Percentiles rank a stretch among this genome's conserved stretches.
phyloP scores from a whole-genome alignment of 2,888 invertebrate species.

The Nomada fucata region DNA sequence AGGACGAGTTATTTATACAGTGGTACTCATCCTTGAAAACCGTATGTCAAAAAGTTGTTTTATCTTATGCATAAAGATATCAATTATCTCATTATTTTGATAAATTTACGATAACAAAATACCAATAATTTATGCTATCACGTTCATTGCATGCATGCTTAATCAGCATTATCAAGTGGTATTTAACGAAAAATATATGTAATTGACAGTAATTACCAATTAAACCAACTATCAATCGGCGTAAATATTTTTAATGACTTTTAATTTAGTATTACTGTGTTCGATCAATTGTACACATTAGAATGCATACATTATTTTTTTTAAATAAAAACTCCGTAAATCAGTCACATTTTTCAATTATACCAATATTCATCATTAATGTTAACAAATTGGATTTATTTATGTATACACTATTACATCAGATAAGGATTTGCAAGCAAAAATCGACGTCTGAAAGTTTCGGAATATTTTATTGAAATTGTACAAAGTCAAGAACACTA shows the following conservation, averaged over 20 bases:
- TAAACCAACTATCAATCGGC: constrained; percentile 12
- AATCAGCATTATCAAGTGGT: background rate
- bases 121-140: background rate
- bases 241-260: background rate
- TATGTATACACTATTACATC: background rate
- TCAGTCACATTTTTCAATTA: no score
- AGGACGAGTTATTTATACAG: constrained; percentile 23
- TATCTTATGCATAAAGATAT: constrained; percentile 9
- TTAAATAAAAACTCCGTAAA: no score
- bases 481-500: constrained; percentile 34
- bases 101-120: background rate
- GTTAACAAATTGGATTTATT: no score
- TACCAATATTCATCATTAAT: no score
- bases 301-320: no score
- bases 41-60: background rate
- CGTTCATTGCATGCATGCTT: background rate
- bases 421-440: background rate
- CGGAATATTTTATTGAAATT: constrained; percentile 38
- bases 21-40: constrained; percentile 35
- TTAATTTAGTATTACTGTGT: background rate
- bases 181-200: background rate
- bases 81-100: background rate
- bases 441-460: background rate
- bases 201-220: background rate
- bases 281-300: no score